Evolutionary conservation across 2,113 vertebrate genomes (phyloP), one percentile per base, ranked within the genome.

Genomic region (Trematocara nigrifrons): DNA sequence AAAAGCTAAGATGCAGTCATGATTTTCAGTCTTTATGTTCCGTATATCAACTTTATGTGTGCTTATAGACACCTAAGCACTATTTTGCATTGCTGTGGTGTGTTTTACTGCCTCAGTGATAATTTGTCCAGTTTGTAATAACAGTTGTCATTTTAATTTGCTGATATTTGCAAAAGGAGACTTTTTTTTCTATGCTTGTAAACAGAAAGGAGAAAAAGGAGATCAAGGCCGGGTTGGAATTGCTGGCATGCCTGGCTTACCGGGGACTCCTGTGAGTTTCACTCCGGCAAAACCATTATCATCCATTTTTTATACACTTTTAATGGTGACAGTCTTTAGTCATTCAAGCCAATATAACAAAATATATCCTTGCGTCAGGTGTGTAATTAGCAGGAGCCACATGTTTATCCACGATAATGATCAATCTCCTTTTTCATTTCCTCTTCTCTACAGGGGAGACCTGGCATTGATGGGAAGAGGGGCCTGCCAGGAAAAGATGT

Each of bases 381-480:
- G 16, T 74, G 35, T 64, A 31, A 80, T 91, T 83, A 85, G 49
- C 20, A 42, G n/a, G 3, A 20, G 7, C 16, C 15, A 38, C 31
- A 38, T 71, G 35, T 71, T 77, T 86, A 57, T 57, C 31, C 16
- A n/a, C 16, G 26, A 52, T 84, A 35, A 52, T 74, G 76, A 84
- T 83, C 31, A 76, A 18, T 84, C 54, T 66, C 59, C 22, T 35
- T 85, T 77, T 53, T 81, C 29, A 29, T 87, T 33, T 86, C 6
- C 8, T 88, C 12, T 82, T 45, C 29, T 92, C 45, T 76, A 4
- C 82, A 97, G 96, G 97, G 97, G 22, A 95, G 91, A 90, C 82
- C 96, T 61, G 96, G 96, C 74, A 88, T 94, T 18, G 96, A 97
- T 47, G 96, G 96, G 33, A 97, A 97, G 87, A 94, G 96, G 54